Conservation (phyloP, 2,888 invertebrate genomes). For the Hanleya hanleyi region DNA sequence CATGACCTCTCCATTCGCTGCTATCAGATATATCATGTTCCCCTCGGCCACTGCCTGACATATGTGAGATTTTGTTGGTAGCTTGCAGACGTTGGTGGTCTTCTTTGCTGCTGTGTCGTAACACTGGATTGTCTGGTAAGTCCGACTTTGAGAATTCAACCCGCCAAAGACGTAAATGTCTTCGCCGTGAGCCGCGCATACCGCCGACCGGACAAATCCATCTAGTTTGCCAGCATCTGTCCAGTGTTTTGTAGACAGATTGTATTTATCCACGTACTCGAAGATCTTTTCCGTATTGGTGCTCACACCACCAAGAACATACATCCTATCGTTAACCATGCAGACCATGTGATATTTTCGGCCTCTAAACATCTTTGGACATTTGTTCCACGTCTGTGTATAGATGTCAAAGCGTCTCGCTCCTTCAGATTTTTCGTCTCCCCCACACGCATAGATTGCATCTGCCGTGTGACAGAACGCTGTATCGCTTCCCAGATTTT, state of each 20-base stretch:
- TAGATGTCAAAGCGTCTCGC: neutral
- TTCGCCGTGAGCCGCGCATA: neutral
- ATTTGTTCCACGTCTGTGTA: neutral
- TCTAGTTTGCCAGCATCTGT: neutral
- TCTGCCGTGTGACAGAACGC: neutral
- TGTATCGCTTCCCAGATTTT: neutral
- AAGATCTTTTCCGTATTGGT: neutral
- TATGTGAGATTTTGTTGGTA: neutral
- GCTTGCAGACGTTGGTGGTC: neutral
- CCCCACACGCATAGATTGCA: neutral
- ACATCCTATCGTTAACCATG: neutral
- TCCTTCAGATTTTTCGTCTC: neutral
- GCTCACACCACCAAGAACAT: neutral
- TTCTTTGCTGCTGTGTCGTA: neutral
- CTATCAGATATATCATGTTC: neutral
- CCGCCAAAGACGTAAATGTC: neutral
- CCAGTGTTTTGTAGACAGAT: neutral
- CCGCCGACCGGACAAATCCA: neutral
- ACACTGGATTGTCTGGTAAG: neutral
- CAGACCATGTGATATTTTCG: neutral
- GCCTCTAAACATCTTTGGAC: neutral
- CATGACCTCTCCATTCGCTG: neutral
- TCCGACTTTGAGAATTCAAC: neutral
- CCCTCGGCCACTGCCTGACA: neutral
- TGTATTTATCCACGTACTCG: neutral